phyloP scores from a whole-genome alignment of 2,113 vertebrate genomes.

The Tringa solitaria region DNA sequence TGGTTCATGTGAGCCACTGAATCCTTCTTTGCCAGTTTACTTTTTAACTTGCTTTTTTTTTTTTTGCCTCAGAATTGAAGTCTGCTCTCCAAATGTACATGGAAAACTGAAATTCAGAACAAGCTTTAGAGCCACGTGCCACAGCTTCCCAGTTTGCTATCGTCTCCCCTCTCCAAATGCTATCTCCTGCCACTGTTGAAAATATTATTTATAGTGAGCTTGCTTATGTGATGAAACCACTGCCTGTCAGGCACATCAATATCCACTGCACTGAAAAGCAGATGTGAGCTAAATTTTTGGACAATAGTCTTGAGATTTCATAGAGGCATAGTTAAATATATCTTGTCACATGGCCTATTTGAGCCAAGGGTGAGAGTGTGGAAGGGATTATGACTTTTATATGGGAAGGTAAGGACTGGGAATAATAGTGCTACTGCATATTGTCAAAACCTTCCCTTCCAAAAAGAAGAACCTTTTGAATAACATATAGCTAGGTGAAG shows the following conservation, averaged over 20 bases:
- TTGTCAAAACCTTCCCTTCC: neutral
- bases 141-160: neutral
- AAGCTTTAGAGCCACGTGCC: neutral
- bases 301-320: slow-evolving; percentile 18
- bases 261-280: slow-evolving; percentile 9
- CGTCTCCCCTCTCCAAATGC: neutral
- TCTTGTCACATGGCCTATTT: neutral
- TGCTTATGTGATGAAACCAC: neutral
- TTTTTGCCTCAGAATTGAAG: neutral
- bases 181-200: neutral
- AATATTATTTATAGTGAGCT: neutral
- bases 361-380: neutral
- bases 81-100: neutral
- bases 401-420: neutral
- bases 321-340: neutral
- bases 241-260: slow-evolving; percentile 7
- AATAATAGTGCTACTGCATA: neutral
- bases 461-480: neutral
- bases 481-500: neutral
- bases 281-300: slow-evolving; percentile 16
- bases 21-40: neutral
- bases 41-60: neutral
- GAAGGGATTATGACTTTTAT: neutral
- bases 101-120: neutral
- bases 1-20: neutral